These are phyloP conservation scores for Gambusia holbrooki DNA, from an alignment of 2,113 vertebrate species.

Conservation along the genomic window DNA sequence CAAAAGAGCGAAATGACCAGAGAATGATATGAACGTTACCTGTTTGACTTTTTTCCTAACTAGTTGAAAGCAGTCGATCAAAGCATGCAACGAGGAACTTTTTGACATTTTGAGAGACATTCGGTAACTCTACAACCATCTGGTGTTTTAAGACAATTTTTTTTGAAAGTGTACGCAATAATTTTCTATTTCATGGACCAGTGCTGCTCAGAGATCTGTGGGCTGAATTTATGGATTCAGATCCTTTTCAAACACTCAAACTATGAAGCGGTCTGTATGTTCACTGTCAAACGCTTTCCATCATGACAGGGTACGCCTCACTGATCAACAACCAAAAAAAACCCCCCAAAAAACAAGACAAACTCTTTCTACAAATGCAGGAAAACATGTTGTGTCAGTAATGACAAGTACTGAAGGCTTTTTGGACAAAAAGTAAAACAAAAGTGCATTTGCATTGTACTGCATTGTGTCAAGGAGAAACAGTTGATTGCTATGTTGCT, in stretches of 20 bases:
- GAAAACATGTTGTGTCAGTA: neutral
- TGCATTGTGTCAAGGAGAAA: slow-evolving; percentile 22
- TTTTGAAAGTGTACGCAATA: no score
- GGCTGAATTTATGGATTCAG: neutral
- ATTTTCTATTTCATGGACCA: no score
- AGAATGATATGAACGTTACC: no score
- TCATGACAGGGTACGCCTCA: neutral
- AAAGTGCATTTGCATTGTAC: slow-evolving; percentile 2
- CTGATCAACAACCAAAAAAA: neutral
- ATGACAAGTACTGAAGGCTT: no score
- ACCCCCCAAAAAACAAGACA: neutral
- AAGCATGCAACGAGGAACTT: no score
- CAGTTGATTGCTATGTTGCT: slow-evolving; percentile 13
- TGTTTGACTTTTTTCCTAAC: no score
- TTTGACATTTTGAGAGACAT: no score
- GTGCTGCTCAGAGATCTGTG: no score
- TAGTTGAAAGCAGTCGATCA: no score
- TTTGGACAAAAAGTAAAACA: neutral
- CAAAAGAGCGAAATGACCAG: no score
- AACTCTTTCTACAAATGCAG: neutral
- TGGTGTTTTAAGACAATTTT: no score
- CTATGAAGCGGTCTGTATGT: neutral
- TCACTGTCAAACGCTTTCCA: neutral
- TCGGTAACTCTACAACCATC: no score
- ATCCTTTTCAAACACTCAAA: neutral